These are phyloP conservation scores for Magallana gigas DNA, from an alignment of 1,140 invertebrate species.

Conservation along the genomic window DNA sequence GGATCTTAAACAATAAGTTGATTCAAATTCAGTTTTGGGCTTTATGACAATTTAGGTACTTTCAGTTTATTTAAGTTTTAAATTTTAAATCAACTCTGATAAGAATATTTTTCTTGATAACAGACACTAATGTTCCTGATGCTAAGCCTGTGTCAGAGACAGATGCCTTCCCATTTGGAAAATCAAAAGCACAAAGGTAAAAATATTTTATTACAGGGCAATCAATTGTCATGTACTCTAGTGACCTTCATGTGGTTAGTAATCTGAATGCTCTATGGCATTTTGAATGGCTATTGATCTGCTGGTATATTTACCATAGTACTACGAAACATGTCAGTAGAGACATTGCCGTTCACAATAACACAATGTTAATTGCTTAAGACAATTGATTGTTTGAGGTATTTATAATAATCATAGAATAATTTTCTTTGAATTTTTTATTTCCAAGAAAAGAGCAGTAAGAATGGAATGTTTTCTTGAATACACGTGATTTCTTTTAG, in stretches of 20 bases:
- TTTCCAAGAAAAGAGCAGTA: not conserved
- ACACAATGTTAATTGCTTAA: not conserved
- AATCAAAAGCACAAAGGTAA: not conserved
- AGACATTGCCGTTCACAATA: not conserved
- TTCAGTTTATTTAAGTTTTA: not conserved
- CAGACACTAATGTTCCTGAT: constrained; percentile 11
- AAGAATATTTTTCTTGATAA: not conserved
- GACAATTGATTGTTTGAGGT: not conserved
- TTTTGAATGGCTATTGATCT: not conserved
- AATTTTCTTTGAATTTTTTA: not conserved
- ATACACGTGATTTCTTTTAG: not conserved
- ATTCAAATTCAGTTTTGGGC: not conserved
- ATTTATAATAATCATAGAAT: not conserved
- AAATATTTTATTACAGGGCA: not conserved
- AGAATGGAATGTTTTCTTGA: not conserved
- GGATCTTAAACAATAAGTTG: not conserved
- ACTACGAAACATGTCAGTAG: not conserved
- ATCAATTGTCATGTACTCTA: too few relatives aligned
- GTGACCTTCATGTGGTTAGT: too few relatives aligned
- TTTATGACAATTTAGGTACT: not conserved
- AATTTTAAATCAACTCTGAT: not conserved
- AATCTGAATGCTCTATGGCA: too few relatives aligned
- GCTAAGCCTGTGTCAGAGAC: constrained; percentile 35
- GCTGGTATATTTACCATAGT: not conserved
- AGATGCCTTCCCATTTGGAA: constrained; percentile 23